Conservation (phyloP, 2,113 vertebrate species). For the Callaeas wilsoni region DNA sequence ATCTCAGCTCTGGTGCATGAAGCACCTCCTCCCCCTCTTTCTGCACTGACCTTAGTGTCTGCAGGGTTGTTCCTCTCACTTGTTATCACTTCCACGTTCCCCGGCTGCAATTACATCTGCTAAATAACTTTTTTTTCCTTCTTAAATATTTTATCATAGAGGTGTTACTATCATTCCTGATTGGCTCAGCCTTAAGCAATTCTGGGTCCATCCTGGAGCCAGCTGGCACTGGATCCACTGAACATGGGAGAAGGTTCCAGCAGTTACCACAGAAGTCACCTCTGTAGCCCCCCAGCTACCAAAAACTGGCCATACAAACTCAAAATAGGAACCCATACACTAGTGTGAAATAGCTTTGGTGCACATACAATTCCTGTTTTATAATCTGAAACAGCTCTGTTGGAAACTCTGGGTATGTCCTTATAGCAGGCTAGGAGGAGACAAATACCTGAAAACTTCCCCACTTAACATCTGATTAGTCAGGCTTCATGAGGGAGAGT, state of each 20-base stretch:
- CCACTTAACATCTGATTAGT: not conserved
- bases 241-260: not conserved
- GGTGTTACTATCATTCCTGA: not conserved
- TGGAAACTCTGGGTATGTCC: not conserved
- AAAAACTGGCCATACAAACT: not conserved
- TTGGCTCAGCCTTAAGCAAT: not conserved
- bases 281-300: not conserved
- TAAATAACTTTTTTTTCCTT: not conserved
- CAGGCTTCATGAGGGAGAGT: not conserved
- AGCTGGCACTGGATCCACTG: not conserved
- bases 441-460: not conserved
- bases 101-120: not conserved
- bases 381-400: not conserved
- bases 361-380: not conserved
- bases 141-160: not conserved
- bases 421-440: not conserved
- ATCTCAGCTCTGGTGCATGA: rapidly evolving
- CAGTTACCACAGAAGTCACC: not conserved
- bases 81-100: not conserved
- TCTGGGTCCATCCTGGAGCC: not conserved
- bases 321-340: not conserved
- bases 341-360: not conserved
- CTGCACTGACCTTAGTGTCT: not conserved
- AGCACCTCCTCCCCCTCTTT: not conserved
- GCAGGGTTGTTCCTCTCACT: not conserved